Evolutionary conservation across 2,888 invertebrate species (phyloP).

Genomic region (Drosophila pegasa): DNA sequence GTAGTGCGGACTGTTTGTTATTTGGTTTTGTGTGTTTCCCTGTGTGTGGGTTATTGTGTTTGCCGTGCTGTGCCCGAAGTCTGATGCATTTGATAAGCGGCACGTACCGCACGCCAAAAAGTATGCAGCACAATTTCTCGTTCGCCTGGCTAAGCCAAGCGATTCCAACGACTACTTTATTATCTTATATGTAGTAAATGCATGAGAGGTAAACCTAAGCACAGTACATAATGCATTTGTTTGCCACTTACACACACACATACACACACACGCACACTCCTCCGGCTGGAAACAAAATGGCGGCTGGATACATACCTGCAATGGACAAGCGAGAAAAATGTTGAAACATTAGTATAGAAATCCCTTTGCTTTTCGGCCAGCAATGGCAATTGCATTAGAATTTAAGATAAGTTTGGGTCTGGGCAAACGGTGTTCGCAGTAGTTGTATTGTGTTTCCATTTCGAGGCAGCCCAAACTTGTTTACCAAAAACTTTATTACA

Average conservation of each 20-base stretch:
- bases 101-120: constrained; percentile 73
- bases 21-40: constrained; percentile 8
- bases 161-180: constrained; percentile 68
- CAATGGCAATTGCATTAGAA: constrained; percentile 75
- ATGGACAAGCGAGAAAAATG: constrained; percentile 50
- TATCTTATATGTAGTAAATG: constrained; percentile 51
- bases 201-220: constrained; percentile 27
- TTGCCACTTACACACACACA: constrained; percentile 57
- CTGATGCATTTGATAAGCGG: constrained; percentile 76
- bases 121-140: constrained; percentile 51
- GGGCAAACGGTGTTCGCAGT: constrained; percentile 4
- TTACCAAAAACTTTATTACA: constrained; percentile 80
- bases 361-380: constrained; percentile 42
- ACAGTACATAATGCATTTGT: constrained; percentile 64
- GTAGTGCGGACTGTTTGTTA: constrained; percentile 17
- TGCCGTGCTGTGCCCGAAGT: constrained; percentile 56
- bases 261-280: constrained; percentile 33
- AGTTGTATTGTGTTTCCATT: constrained; percentile 38
- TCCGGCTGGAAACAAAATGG: constrained; percentile 64
- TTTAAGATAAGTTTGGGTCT: constrained; percentile 70
- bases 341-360: constrained; percentile 60
- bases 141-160: constrained; percentile 45
- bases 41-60: constrained; percentile 15
- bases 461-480: constrained; percentile 53
- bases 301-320: constrained; percentile 67